Evolutionary conservation across 2,888 invertebrate species (phyloP).

Genomic region (Epistrophella euchroma): DNA sequence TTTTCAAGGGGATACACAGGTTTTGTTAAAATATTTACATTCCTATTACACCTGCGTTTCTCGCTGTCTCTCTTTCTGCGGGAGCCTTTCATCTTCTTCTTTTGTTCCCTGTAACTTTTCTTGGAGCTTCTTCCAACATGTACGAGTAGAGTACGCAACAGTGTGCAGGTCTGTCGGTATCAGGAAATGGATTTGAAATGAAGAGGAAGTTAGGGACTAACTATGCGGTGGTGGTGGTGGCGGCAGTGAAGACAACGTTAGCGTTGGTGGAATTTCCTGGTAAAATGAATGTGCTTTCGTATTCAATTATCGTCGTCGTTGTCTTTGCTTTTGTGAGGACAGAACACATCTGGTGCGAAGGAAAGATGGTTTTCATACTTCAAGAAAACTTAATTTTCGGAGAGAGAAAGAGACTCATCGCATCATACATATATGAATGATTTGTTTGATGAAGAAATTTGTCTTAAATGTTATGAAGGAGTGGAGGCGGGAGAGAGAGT

Average conservation of each 20-base stretch:
- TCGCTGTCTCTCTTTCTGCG: too few relatives aligned
- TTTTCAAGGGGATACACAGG: background rate
- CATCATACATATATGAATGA: conserved; percentile 9
- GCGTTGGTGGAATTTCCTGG: background rate
- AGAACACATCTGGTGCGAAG: conserved; percentile 9
- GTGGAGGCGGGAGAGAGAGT: background rate
- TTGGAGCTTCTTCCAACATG: background rate
- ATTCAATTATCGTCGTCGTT: conserved; percentile 31
- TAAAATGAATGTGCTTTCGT: conserved; percentile 26
- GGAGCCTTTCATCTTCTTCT: too few relatives aligned
- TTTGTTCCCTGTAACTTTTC: background rate
- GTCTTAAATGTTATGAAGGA: background rate
- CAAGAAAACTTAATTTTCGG: background rate
- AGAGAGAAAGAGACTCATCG: background rate
- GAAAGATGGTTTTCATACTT: conserved; percentile 14
- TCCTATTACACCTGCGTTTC: conserved; percentile 7
- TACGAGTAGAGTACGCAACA: conserved; percentile 25
- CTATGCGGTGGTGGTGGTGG: background rate
- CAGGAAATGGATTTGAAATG: conserved; percentile 27
- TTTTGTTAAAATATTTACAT: conserved; percentile 5
- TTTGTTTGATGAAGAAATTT: conserved; percentile 31
- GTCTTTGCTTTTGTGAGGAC: background rate
- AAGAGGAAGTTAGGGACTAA: conserved; percentile 14
- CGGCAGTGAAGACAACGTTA: background rate
- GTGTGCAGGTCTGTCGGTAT: conserved; percentile 14